phyloP scores from a whole-genome alignment of 2,888 invertebrate species.

The Adela reaumurella region DNA sequence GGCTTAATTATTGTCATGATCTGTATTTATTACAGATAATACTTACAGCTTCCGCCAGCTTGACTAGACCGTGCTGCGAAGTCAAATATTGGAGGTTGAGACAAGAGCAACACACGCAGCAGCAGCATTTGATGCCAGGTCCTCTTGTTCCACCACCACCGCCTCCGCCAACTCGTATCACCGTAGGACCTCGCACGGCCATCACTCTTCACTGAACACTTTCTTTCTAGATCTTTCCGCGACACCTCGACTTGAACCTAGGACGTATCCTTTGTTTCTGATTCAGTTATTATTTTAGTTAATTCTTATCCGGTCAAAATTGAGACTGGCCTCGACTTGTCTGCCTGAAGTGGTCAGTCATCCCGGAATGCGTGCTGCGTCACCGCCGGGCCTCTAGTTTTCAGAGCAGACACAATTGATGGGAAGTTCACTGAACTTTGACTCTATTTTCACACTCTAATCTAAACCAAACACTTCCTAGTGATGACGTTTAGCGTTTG shows the following conservation, averaged over 20 bases:
- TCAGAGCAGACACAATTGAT: not conserved
- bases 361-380: not conserved
- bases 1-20: too few species aligned
- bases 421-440: not conserved
- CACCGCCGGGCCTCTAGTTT: not conserved
- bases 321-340: too few species aligned
- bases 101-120: conserved; percentile 75
- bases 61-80: conserved; percentile 68
- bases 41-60: conserved; percentile 73
- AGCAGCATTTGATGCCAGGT: conserved; percentile 66
- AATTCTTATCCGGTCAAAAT: too few species aligned
- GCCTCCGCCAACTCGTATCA: conserved; percentile 37
- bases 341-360: too few species aligned
- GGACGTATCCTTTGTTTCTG: too few species aligned
- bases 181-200: conserved; percentile 36
- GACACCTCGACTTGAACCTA: too few species aligned
- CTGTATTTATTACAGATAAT: too few species aligned
- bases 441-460: not conserved
- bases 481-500: too few species aligned
- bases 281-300: too few species aligned
- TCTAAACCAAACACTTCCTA: not conserved
- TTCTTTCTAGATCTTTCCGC: too few species aligned
- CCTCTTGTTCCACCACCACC: conserved; percentile 23
- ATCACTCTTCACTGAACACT: not conserved
- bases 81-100: conserved; percentile 73